phyloP scores from a whole-genome alignment of 1,140 invertebrate genomes.

The Eupeodes corollae region DNA sequence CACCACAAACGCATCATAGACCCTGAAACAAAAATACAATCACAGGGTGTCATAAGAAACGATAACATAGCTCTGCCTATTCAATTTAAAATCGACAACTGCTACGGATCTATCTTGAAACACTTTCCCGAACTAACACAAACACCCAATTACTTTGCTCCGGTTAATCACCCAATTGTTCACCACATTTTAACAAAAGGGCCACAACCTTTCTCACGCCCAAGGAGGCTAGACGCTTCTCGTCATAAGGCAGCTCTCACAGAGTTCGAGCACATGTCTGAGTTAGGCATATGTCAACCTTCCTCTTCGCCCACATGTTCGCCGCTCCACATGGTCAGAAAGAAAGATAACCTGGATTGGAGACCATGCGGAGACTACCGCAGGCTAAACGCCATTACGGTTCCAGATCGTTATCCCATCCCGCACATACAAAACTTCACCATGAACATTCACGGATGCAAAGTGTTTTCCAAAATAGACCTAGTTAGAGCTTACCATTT shows the following conservation, averaged over 20 bases:
- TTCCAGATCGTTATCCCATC: no score
- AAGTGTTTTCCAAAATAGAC: slow-evolving; percentile 39
- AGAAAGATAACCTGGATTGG: slow-evolving; percentile 26
- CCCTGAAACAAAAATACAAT: slow-evolving; percentile 7
- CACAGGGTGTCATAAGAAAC: not conserved
- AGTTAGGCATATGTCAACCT: slow-evolving; percentile 22
- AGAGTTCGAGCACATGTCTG: slow-evolving; percentile 9
- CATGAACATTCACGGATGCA: slow-evolving; percentile 22
- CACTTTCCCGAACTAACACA: slow-evolving; percentile 21
- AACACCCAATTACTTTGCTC: not conserved
- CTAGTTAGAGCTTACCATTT: slow-evolving; percentile 40
- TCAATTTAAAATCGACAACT: not conserved
- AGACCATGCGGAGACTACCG: slow-evolving; percentile 39
- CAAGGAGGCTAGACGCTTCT: slow-evolving; percentile 28
- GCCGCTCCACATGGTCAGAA: slow-evolving; percentile 34
- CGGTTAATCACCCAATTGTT: not conserved
- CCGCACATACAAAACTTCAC: slow-evolving; percentile 27
- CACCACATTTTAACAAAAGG: slow-evolving; percentile 19
- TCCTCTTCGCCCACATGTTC: slow-evolving; percentile 36
- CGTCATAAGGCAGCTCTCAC: slow-evolving; percentile 14
- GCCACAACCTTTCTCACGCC: slow-evolving; percentile 16
- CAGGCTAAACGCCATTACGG: slow-evolving; percentile 34
- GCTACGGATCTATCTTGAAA: slow-evolving; percentile 11
- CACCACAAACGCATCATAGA: slow-evolving; percentile 20
- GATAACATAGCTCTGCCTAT: not conserved